These are phyloP conservation scores for Glossosoma conforme DNA, from an alignment of 1,140 invertebrate species.

Conservation along the genomic window DNA sequence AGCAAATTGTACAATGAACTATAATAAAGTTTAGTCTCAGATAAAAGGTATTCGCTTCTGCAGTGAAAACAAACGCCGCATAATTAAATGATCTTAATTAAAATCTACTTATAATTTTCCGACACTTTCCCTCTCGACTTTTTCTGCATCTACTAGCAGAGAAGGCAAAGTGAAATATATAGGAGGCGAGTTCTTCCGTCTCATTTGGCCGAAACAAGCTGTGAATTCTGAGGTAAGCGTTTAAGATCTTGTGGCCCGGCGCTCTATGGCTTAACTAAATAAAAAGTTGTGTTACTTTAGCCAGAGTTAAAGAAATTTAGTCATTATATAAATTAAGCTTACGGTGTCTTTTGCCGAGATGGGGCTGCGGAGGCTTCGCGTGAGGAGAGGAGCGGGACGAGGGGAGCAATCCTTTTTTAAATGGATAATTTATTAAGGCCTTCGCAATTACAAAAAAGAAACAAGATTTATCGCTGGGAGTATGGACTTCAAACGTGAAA, in stretches of 20 bases:
- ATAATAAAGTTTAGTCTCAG: neutral
- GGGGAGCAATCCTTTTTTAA: constrained; percentile 1
- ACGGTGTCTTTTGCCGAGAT: constrained; percentile 3
- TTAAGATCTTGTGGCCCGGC: too few relatives aligned
- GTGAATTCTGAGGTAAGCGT: neutral
- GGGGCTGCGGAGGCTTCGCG: neutral
- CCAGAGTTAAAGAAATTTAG: constrained; percentile 31
- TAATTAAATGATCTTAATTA: constrained; percentile 14
- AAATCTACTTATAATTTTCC: constrained; percentile 12
- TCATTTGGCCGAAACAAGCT: neutral
- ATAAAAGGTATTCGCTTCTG: neutral
- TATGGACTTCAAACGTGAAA: too few relatives aligned
- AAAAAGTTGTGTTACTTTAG: constrained; percentile 25
- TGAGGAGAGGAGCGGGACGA: neutral
- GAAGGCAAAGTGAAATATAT: neutral
- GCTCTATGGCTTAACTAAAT: constrained; percentile 28
- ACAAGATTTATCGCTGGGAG: too few relatives aligned
- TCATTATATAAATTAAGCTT: constrained; percentile 32
- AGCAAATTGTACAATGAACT: too few relatives aligned
- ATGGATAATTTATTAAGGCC: constrained; percentile 3
- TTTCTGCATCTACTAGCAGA: constrained; percentile 6
- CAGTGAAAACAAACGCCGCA: neutral
- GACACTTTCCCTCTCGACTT: constrained; percentile 10
- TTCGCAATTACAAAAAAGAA: constrained; percentile 6
- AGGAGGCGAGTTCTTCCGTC: neutral